These are phyloP conservation scores for Calidris pugnax DNA, from an alignment of 2,113 vertebrate genomes.

Conservation along the genomic window DNA sequence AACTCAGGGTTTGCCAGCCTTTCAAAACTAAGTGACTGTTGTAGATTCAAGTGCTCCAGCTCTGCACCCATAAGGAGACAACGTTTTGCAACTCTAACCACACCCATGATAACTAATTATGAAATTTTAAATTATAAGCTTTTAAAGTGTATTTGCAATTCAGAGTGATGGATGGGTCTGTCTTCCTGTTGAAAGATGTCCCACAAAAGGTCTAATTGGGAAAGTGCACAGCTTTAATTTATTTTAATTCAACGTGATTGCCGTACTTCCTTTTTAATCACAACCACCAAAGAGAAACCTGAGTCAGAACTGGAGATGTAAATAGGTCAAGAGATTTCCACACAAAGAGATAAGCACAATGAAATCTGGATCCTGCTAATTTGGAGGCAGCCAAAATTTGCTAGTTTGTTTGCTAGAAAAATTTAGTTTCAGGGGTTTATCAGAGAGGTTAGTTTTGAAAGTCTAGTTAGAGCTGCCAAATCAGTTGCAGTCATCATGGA, in stretches of 20 bases:
- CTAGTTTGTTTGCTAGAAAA: conserved; percentile 28
- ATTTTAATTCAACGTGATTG: conserved; percentile 48
- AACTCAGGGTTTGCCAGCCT: neutral
- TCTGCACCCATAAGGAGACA: neutral
- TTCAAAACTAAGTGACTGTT: neutral
- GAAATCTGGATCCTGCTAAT: conserved; percentile 23
- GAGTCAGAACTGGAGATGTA: conserved; percentile 31
- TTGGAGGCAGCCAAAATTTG: conserved; percentile 1
- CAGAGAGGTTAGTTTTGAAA: conserved; percentile 35
- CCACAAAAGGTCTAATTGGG: conserved; percentile 36
- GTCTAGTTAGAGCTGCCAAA: conserved; percentile 27
- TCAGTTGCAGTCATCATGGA: conserved; percentile 39
- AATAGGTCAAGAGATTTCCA: conserved; percentile 46
- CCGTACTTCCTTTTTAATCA: conserved; percentile 46
- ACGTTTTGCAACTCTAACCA: neutral
- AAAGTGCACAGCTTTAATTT: conserved; percentile 57
- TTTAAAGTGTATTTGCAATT: conserved; percentile 30
- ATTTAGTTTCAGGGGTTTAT: conserved; percentile 14
- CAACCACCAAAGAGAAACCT: conserved; percentile 24
- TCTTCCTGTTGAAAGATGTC: conserved; percentile 40
- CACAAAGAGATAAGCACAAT: neutral
- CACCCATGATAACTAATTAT: conserved; percentile 45
- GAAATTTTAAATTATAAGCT: conserved; percentile 44
- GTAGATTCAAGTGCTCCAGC: neutral
- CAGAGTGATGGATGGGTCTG: conserved; percentile 27